Base-by-base conservation (phyloP, 2,113 vertebrate genomes). In the Sardina pilchardus region DNA sequence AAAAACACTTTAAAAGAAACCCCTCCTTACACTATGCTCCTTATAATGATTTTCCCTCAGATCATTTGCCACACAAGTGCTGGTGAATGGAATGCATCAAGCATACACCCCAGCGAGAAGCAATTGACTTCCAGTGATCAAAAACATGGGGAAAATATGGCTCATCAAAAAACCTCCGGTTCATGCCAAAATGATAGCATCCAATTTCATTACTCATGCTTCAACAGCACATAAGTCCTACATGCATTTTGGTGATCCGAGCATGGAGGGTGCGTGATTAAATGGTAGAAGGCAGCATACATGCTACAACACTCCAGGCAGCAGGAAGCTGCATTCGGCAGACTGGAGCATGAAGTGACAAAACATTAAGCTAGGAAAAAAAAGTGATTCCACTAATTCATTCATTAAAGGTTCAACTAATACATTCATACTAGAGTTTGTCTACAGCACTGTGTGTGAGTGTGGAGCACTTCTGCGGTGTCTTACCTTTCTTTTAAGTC, bases 401-500 rank as follows among this genome's bases (percentile, higher is more conserved):
- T 78, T 78, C 30, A 4, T 78, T 34, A 12, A 75, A 78, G 10
- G 34, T 78, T 14, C 14, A 36, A 17, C 30, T 17, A 1, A 78
- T 36, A 19, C 14, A 36, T 30, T 3, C 4, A 14, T 19, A 78
- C 34, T 78, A 16, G 71, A 78, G 5, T 34, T 2, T 14, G 10
- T 78, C 14, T 78, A 36, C 71, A 36, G 71, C 34, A 36, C 2
- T 30, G 30, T 4, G 71, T 78, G 21, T 75, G 12, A 16, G 34
- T 12, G 4, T 17, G 71, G 12, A 78, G 71, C 71, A 78, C 14
- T 78, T 34, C 2, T 75, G 0, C 3, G 43, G 81, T 56, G 87
- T 83, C 96, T 95, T 95, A 96, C 96, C 96, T 96, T 93, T 97
- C 95, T 89, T 96, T 96, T 94, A 95, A 90, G 88, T 96, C 96